Percentiles rank a stretch among this genome's conserved stretches.
Evolutionary conservation across 2,888 invertebrate species (phyloP).

Genomic region (Lasioglossum oenotherae): DNA sequence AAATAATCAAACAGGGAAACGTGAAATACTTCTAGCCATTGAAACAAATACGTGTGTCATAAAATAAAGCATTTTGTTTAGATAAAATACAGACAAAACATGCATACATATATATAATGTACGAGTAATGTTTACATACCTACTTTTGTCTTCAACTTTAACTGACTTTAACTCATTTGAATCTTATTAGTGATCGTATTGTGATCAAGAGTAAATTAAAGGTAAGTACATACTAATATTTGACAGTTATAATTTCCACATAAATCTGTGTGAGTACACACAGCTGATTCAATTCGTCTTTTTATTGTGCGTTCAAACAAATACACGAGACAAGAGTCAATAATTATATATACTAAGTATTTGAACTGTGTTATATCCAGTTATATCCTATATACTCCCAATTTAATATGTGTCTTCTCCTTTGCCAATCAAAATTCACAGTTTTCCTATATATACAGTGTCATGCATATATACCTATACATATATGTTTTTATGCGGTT

Average conservation of each 20-base stretch:
- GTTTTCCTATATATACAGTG: neutral
- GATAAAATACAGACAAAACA: neutral
- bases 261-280: neutral
- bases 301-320: neutral
- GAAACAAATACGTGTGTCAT: neutral
- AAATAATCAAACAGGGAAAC: neutral
- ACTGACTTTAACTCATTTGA: constrained; percentile 39
- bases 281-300: neutral
- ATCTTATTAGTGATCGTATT: constrained; percentile 29
- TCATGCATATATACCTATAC: no score
- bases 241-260: neutral
- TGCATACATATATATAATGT: neutral
- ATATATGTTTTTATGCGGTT: neutral
- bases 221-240: neutral
- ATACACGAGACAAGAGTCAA: neutral
- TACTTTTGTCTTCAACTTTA: neutral
- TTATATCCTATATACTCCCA: neutral
- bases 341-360: neutral
- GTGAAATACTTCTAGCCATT: neutral
- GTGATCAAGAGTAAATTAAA: neutral
- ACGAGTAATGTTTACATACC: constrained; percentile 24
- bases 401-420: neutral
- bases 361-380: constrained; percentile 1
- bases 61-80: neutral
- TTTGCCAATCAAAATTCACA: constrained; percentile 10